A percentile compares a stretch with the other conserved stretches of the same genome.
phyloP scores from a whole-genome alignment of 2,113 vertebrate genomes.

The Atherinomorus stipes region DNA sequence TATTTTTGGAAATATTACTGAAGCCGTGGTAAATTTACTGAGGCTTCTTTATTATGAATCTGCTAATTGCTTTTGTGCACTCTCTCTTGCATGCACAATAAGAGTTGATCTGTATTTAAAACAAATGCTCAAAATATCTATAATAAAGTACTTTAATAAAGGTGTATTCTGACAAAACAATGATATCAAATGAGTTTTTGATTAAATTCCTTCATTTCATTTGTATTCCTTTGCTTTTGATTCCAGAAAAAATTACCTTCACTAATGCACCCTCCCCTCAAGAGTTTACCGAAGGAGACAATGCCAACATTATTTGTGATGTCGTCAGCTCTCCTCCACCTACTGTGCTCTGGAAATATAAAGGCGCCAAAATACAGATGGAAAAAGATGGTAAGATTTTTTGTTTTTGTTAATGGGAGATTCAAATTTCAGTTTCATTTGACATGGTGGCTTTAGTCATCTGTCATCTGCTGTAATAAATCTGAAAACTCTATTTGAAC shows the following conservation, averaged over 20 bases:
- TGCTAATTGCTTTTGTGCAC: background rate
- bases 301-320: conserved; percentile 92
- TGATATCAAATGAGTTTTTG: background rate
- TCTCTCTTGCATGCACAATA: background rate
- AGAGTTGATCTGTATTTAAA: no score
- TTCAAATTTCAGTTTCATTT: background rate
- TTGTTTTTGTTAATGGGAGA: background rate
- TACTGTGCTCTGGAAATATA: conserved; percentile 94
- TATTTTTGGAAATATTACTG: no score
- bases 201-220: background rate
- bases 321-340: conserved; percentile 93
- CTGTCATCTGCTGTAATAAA: background rate
- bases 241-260: conserved; percentile 96
- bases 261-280: conserved; percentile 94
- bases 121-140: background rate
- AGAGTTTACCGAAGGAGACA: conserved; percentile 94
- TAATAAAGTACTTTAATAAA: no score
- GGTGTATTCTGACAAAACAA: no score
- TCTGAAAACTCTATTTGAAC: no score
- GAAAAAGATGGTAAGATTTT: conserved; percentile 96
- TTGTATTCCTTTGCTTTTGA: background rate
- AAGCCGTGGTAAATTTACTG: no score
- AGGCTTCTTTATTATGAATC: no score
- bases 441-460: background rate
- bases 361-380: conserved; percentile 89